phyloP scores from a whole-genome alignment of 2,888 invertebrate genomes.

The Oligia latruncula region DNA sequence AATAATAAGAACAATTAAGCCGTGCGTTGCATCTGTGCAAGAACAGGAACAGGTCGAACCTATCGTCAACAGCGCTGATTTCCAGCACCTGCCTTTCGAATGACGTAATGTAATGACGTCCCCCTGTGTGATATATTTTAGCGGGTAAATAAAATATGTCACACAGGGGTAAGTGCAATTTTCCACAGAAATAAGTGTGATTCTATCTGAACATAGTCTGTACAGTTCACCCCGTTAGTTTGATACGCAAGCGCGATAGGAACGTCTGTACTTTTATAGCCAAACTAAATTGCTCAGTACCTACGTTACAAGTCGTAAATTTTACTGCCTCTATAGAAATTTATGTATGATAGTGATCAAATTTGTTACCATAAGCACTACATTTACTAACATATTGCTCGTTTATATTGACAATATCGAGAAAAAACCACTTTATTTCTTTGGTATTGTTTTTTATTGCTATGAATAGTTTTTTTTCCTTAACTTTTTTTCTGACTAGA shows the following conservation, averaged over 20 bases:
- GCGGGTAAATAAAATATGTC: neutral
- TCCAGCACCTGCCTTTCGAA: neutral
- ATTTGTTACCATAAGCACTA: conserved; percentile 33
- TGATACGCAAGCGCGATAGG: conserved; percentile 3
- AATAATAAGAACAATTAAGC: neutral
- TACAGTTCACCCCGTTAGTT: neutral
- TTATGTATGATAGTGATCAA: conserved; percentile 39
- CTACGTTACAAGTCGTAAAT: conserved; percentile 37
- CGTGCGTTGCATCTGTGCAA: neutral
- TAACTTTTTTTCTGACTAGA: neutral
- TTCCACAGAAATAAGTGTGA: neutral
- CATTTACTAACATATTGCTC: conserved; percentile 19
- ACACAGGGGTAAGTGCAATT: neutral
- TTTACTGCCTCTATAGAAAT: conserved; percentile 35
- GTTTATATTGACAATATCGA: conserved; percentile 1
- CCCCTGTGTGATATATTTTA: neutral
- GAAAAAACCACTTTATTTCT: conserved; percentile 8
- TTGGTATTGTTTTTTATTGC: conserved; percentile 12
- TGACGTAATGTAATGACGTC: neutral
- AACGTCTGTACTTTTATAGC: conserved; percentile 33
- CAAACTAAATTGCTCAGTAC: conserved; percentile 35
- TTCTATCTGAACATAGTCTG: neutral
- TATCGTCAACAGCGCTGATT: neutral
- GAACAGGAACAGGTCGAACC: neutral
- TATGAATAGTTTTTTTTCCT: neutral